Evolutionary conservation across 2,888 invertebrate genomes (phyloP), one percentile per base, ranked within the genome.

Genomic region (Tetragnatha montana): DNA sequence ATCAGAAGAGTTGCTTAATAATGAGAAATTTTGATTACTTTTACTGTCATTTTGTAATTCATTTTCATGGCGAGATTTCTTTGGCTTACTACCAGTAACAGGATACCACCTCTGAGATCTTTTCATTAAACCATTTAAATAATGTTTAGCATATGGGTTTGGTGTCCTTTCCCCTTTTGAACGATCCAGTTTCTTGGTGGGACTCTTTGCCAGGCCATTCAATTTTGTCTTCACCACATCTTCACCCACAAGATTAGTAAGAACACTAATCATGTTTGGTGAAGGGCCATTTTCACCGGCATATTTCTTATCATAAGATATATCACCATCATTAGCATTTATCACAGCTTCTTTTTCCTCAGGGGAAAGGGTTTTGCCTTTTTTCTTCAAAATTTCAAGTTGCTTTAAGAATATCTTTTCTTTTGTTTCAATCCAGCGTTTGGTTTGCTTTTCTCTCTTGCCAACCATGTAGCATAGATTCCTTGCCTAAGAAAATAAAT

Each of bases 381-480:
- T 93, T 81, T 94, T 94, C 22, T 94, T 94, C 74, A 97, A 94
- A 47, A 97, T 96, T 76, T 96, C 95, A 74, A 96, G 95, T 94
- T 98, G 98, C 93, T 98, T 98, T 93, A 97, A 96, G 94, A 98
- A 98, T 49, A 98, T 98, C 94, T 98, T 97, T 93, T 98, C 98
- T 73, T 89, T 90, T n/a, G 70, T 47, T 47, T 68, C 4, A 93
- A 98, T 96, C 94, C 97, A 96, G n/a, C 97, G 95, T 70, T 97
- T 95, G 14, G 97, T 97, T 22, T 98, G 95, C 93, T 98, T 99
- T 94, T 99, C 99, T 88, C 99, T 95, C 91, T 98, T 95, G 93
- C 96, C 97, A 82, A 99, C 98, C 98, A 99, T 99, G 93, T 99
- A 99, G 94, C 98, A 98, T 89, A 99, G 95, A 94, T 99, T 99